Conservation (phyloP, 2,888 invertebrate genomes). For the Shargacucullia verbasci region DNA sequence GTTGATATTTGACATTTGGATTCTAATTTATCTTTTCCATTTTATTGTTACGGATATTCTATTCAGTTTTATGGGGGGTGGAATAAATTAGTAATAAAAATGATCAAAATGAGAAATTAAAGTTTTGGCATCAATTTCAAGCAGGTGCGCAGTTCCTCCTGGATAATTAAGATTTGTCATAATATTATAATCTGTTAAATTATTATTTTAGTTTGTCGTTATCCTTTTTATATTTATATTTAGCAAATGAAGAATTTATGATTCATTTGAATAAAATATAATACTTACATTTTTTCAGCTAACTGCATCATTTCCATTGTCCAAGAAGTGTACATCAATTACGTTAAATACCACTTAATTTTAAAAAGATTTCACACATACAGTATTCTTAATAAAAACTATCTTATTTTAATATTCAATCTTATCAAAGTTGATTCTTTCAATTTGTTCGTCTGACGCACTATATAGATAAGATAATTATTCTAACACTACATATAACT, state of each 20-base stretch:
- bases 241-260: too few relatives aligned
- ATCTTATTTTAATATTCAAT: constrained; percentile 28
- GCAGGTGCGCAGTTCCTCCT: too few relatives aligned
- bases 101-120: too few relatives aligned
- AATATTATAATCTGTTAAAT: too few relatives aligned
- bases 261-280: not conserved
- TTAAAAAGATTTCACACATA: constrained; percentile 35
- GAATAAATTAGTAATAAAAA: too few relatives aligned
- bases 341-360: constrained; percentile 34
- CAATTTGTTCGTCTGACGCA: constrained; percentile 40
- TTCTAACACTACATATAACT: constrained; percentile 38
- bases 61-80: too few relatives aligned
- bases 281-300: constrained; percentile 46
- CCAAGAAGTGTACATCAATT: constrained; percentile 38
- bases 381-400: constrained; percentile 28
- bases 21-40: constrained; percentile 7
- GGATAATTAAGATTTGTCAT: too few relatives aligned
- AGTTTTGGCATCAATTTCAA: too few relatives aligned
- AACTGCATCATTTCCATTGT: constrained; percentile 28
- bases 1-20: constrained; percentile 1
- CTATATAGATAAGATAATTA: constrained; percentile 45
- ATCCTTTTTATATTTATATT: not conserved
- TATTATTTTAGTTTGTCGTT: not conserved
- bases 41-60: too few relatives aligned
- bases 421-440: constrained; percentile 53